phyloP scores from a whole-genome alignment of 2,113 vertebrate species.

The Lynx canadensis region DNA sequence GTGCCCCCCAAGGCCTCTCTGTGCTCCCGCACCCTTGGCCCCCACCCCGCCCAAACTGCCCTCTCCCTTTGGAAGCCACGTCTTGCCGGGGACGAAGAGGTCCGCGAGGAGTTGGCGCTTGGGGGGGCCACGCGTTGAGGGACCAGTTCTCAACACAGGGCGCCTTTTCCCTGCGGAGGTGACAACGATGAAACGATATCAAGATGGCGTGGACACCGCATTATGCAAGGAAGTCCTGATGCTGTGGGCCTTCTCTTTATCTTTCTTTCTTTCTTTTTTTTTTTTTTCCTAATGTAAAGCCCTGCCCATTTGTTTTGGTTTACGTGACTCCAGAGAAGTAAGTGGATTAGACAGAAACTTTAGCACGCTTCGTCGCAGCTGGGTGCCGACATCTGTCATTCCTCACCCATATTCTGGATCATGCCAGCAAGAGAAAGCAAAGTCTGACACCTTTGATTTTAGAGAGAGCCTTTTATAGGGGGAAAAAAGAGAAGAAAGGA shows the following conservation, averaged over 20 bases:
- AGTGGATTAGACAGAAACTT: slow-evolving; percentile 93
- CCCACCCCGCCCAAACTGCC: rapidly evolving
- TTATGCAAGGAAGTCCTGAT: slow-evolving; percentile 84
- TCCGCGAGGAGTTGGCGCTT: not conserved
- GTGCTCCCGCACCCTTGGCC: not conserved
- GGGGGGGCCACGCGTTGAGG: slow-evolving; percentile 16
- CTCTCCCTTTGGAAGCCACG: not conserved
- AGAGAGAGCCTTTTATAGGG: slow-evolving; percentile 84
- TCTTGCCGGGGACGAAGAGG: not conserved
- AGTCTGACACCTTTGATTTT: slow-evolving; percentile 90
- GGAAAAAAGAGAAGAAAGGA: slow-evolving; percentile 71
- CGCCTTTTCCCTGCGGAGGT: slow-evolving; percentile 66
- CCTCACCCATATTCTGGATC: slow-evolving; percentile 89
- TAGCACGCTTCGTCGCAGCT: slow-evolving; percentile 92
- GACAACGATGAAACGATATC: slow-evolving; percentile 79
- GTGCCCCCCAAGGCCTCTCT: not conserved
- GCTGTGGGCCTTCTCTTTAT: slow-evolving; percentile 54
- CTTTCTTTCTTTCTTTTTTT: slow-evolving; percentile 5
- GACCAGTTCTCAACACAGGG: slow-evolving; percentile 69
- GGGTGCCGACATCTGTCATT: slow-evolving; percentile 96
- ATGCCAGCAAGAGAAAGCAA: slow-evolving; percentile 86
- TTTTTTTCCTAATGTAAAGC: slow-evolving; percentile 83
- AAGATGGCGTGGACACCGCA: slow-evolving; percentile 82
- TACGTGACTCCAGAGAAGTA: slow-evolving; percentile 87
- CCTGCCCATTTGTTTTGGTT: slow-evolving; percentile 89